Evolutionary conservation across 2,888 invertebrate genomes (phyloP).

Genomic region (Seira sanloemensis): DNA sequence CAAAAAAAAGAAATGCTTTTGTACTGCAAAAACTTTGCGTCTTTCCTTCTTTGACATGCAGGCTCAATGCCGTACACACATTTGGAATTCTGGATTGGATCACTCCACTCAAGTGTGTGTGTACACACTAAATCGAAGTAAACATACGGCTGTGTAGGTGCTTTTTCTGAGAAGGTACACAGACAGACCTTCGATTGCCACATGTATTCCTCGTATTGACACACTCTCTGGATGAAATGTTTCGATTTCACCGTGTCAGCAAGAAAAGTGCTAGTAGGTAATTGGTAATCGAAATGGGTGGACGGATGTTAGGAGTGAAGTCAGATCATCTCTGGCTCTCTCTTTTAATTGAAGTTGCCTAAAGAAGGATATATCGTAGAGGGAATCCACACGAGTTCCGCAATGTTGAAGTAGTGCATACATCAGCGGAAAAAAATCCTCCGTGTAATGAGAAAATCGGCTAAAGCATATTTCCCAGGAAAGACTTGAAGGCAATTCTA

Average conservation of each 20-base stretch:
- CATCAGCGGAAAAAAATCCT: neutral
- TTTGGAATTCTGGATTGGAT: neutral
- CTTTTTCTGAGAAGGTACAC: neutral
- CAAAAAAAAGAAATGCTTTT: neutral
- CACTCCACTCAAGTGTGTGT: neutral
- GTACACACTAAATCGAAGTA: neutral
- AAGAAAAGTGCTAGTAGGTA: constrained; percentile 39
- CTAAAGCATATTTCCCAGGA: too few species aligned
- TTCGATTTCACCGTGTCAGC: constrained; percentile 53
- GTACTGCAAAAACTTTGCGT: neutral
- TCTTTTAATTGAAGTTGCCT: constrained; percentile 48
- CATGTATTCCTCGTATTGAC: neutral
- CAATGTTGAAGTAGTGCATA: neutral
- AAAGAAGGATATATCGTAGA: too few species aligned
- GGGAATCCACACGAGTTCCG: neutral
- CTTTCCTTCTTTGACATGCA: neutral
- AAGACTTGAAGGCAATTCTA: too few species aligned
- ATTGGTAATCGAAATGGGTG: constrained; percentile 56
- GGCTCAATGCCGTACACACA: neutral
- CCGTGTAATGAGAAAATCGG: too few species aligned
- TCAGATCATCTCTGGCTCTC: constrained; percentile 44
- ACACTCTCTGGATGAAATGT: neutral
- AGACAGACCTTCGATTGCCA: neutral
- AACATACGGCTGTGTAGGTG: neutral
- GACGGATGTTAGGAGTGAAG: constrained; percentile 19